These are phyloP conservation scores for Panagrolaimus sp. DNA, from an alignment of 1,140 invertebrate genomes.

Conservation along the genomic window DNA sequence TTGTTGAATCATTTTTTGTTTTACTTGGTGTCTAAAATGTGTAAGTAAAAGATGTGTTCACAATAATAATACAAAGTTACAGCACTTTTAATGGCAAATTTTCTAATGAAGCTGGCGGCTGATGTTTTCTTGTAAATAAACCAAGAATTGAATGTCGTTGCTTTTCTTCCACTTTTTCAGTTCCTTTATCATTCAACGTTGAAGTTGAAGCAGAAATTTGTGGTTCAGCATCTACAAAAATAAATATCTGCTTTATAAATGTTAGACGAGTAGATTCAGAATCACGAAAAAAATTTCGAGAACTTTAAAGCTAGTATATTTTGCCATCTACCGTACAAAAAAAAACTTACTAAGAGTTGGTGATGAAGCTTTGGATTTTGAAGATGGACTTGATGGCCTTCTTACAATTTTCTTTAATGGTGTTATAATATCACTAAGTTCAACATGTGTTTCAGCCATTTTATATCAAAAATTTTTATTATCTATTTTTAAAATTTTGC, in stretches of 20 bases:
- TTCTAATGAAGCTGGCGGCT: constrained; percentile 3
- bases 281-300: background rate
- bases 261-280: too few relatives aligned
- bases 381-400: background rate
- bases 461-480: too few relatives aligned
- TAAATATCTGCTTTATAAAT: too few relatives aligned
- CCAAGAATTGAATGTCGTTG: background rate
- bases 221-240: background rate
- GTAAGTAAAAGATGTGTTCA: too few relatives aligned
- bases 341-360: constrained; percentile 8
- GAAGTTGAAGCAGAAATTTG: background rate
- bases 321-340: too few relatives aligned
- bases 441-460: too few relatives aligned
- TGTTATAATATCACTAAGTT: too few relatives aligned
- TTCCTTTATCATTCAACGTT: background rate
- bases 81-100: background rate
- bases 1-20: too few relatives aligned
- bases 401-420: too few relatives aligned
- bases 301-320: background rate
- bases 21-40: too few relatives aligned
- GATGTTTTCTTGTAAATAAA: constrained; percentile 2
- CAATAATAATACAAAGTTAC: background rate
- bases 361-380: constrained; percentile 8
- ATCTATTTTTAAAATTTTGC: too few relatives aligned
- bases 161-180: background rate